These are phyloP conservation scores for Umimayanthus kanabou DNA, from an alignment of 92 coral and sea anemone genomes.

Conservation along the genomic window DNA sequence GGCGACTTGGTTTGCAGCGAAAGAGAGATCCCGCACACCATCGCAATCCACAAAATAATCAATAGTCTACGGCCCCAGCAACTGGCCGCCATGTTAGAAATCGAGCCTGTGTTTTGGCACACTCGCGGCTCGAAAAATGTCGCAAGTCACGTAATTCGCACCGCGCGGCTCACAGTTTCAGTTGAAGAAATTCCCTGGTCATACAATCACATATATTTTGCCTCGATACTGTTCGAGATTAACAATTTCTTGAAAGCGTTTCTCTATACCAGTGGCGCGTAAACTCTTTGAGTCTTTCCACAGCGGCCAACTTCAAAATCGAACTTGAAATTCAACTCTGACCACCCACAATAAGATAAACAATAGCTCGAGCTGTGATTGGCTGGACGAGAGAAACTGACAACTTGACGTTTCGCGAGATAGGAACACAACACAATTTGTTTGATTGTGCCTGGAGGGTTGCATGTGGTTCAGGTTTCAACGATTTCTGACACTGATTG, in stretches of 20 bases:
- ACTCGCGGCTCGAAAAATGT: slow-evolving; percentile 7
- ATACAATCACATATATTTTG: slow-evolving; percentile 18
- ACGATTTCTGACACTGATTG: slow-evolving; percentile 43
- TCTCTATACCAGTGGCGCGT: slow-evolving; percentile 24
- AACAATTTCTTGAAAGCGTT: neutral
- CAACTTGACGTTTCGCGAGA: slow-evolving; percentile 34
- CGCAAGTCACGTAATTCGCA: slow-evolving; percentile 4
- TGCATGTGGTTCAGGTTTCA: slow-evolving; percentile 39
- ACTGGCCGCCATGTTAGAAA: slow-evolving; percentile 38
- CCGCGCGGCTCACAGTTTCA: neutral
- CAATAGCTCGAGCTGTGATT: slow-evolving; percentile 28
- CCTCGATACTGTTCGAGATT: neutral
- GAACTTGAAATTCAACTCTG: slow-evolving; percentile 31
- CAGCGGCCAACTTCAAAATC: slow-evolving; percentile 37
- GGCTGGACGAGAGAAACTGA: slow-evolving; percentile 1
- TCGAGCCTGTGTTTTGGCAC: slow-evolving; percentile 20
- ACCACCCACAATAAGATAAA: slow-evolving; percentile 44
- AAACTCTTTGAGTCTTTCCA: slow-evolving; percentile 20
- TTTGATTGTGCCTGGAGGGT: slow-evolving; percentile 40
- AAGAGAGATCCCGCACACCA: slow-evolving; percentile 5
- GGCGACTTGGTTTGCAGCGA: slow-evolving; percentile 12
- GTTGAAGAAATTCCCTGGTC: slow-evolving; percentile 7
- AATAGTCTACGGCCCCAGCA: slow-evolving; percentile 4
- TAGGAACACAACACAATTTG: slow-evolving; percentile 41
- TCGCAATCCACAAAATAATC: slow-evolving; percentile 31